Base-by-base conservation (phyloP, 2,113 vertebrate species). In the Stigmatopora nigra region DNA sequence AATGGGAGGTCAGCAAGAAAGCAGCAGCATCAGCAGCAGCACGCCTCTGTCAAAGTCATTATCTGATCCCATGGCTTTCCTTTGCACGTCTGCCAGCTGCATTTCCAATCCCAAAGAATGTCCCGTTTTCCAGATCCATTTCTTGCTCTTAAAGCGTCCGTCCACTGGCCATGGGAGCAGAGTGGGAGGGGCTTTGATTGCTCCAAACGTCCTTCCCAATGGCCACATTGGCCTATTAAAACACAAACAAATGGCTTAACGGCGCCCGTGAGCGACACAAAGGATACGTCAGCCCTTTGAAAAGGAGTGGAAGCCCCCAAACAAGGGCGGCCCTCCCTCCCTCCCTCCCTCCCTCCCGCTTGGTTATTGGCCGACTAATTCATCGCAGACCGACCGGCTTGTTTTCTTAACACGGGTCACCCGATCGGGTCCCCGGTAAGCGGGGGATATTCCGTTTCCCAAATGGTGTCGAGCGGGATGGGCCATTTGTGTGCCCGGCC, bases 1-100 rank as follows among this genome's bases (percentile, higher is more conserved):
- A 80, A 20, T 65, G 59, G 61, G 69, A 72, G 82, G 78, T 82
- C 71, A 75, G 55, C 15, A 38, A 22, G 58, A 68, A 73, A 68
- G 71, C 72, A 68, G 68, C 22, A n/a, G n/a, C n/a, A n/a, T n/a
- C n/a, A n/a, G n/a, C n/a, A n/a, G n/a, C n/a, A n/a, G n/a, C n/a
- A n/a, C 69, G 51, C 55, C 69, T 75, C 75, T 79, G 71, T 69
- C 68, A 68, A 69, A 81, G 44, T 64, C 56, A 65, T 73, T 38
- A 56, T 25, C 5, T 9, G 20, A 3, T 31, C 1, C n/a, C n/a
- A n/a, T n/a, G n/a, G 48, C 10, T 48, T 3, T 5, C 10, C 5
- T 11, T 11, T 17, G 7, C 22, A 25, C 12, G 16, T 49, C 25
- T 63, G 45, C 4, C 0, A 49, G 22, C 6, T 10, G 14, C 3